These are phyloP conservation scores for Lichenostomus cassidix DNA, from an alignment of 2,113 vertebrate genomes.

Conservation along the genomic window DNA sequence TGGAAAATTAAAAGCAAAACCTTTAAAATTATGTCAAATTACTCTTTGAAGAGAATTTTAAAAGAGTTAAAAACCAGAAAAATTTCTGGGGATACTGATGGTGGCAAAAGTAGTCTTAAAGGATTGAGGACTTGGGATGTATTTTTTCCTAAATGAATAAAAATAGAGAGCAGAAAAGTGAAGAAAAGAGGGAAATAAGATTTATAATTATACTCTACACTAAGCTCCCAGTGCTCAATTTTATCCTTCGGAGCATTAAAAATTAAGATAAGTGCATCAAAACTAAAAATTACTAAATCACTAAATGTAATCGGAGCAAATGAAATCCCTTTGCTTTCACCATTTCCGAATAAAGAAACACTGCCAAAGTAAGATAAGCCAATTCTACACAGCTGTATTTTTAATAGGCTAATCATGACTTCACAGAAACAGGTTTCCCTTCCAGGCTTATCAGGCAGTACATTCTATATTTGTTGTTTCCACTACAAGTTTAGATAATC, in stretches of 20 bases:
- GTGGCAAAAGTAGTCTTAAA: not conserved
- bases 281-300: slow-evolving; percentile 49
- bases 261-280: slow-evolving; percentile 35
- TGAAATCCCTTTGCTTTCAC: slow-evolving; percentile 33
- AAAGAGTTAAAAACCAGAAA: not conserved
- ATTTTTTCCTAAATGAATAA: not conserved
- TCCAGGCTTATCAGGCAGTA: slow-evolving; percentile 52
- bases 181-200: not conserved
- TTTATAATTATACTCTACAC: not conserved
- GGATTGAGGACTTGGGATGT: not conserved
- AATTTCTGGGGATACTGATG: not conserved
- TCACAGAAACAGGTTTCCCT: slow-evolving; percentile 57
- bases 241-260: not conserved
- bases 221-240: not conserved
- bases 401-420: slow-evolving; percentile 48
- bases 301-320: slow-evolving; percentile 31
- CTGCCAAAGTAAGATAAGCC: slow-evolving; percentile 58
- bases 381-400: slow-evolving; percentile 42
- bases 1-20: not conserved
- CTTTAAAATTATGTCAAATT: not conserved
- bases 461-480: slow-evolving; percentile 47
- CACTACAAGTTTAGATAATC: slow-evolving; percentile 50
- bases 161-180: not conserved
- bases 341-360: slow-evolving; percentile 7
- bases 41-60: not conserved